phyloP scores from a whole-genome alignment of 2,888 invertebrate species.

The Nesidiocoris tenuis region DNA sequence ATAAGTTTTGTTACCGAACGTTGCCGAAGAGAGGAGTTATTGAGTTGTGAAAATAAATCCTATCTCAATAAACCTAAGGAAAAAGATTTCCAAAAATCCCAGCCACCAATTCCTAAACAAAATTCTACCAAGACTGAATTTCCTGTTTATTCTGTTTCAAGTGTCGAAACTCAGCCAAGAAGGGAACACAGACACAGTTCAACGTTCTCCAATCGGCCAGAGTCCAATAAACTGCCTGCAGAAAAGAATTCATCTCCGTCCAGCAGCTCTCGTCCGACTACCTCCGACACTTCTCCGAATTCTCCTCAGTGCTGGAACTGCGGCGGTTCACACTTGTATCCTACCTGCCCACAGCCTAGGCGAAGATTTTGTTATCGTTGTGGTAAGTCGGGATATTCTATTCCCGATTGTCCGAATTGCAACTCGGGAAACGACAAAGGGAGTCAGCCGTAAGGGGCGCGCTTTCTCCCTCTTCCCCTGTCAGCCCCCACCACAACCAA shows the following conservation, averaged over 20 bases:
- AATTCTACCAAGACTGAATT: too few relatives aligned
- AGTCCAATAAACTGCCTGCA: too few relatives aligned
- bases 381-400: slow-evolving; percentile 5
- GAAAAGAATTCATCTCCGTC: too few relatives aligned
- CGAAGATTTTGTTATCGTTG: slow-evolving; percentile 22
- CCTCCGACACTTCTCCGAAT: background rate
- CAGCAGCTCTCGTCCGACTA: too few relatives aligned
- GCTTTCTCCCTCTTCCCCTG: background rate
- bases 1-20: background rate
- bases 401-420: slow-evolving; percentile 6
- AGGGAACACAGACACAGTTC: too few relatives aligned
- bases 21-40: slow-evolving; percentile 15
- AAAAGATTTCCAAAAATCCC: too few relatives aligned
- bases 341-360: slow-evolving; percentile 7
- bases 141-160: too few relatives aligned
- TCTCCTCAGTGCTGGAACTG: slow-evolving; percentile 20
- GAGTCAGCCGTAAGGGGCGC: slow-evolving; percentile 14
- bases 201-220: too few relatives aligned
- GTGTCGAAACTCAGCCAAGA: too few relatives aligned
- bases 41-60: slow-evolving; percentile 3
- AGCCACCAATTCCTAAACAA: too few relatives aligned
- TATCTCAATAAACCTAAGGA: background rate
- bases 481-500: too few relatives aligned
- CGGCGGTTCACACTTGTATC: slow-evolving; percentile 7
- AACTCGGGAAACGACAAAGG: slow-evolving; percentile 19